Conservation (phyloP, 1,140 invertebrate genomes). For the Apis florea region DNA sequence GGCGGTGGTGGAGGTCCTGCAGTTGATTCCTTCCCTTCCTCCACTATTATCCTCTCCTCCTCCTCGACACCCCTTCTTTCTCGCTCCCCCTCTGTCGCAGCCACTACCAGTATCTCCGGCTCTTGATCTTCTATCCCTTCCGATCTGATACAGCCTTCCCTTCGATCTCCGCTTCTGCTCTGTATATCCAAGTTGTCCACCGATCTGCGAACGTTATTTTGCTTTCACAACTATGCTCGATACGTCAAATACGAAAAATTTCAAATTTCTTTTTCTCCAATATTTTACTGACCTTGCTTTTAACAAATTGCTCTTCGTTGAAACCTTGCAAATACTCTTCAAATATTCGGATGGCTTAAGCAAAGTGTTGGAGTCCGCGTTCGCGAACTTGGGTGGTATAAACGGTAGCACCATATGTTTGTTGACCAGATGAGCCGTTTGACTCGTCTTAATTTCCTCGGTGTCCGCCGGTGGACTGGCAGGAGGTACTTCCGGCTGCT, state of each 20-base stretch:
- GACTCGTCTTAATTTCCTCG: conserved; percentile 74
- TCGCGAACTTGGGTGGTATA: conserved; percentile 92
- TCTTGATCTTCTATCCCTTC: conserved; percentile 37
- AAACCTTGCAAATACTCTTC: conserved; percentile 86
- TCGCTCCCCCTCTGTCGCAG: conserved; percentile 21
- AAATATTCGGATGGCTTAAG: conserved; percentile 96
- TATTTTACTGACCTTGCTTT: conserved; percentile 75
- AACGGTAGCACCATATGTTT: conserved; percentile 92
- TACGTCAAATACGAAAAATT: neutral
- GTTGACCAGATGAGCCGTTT: conserved; percentile 84
- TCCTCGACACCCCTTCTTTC: conserved; percentile 34
- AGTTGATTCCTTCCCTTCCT: conserved; percentile 58
- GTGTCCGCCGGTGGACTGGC: conserved; percentile 73
- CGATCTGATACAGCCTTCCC: conserved; percentile 16
- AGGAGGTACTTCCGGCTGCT: conserved; percentile 71
- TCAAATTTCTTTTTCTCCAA: neutral
- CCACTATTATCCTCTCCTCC: conserved; percentile 55
- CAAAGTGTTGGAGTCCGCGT: conserved; percentile 87
- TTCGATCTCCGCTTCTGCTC: conserved; percentile 44
- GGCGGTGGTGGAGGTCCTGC: conserved; percentile 82
- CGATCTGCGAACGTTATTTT: conserved; percentile 65
- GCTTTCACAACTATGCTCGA: neutral
- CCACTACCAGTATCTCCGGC: conserved; percentile 39
- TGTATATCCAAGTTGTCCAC: conserved; percentile 79
- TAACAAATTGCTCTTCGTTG: conserved; percentile 71